phyloP scores from a whole-genome alignment of 2,888 invertebrate genomes.

The Tolmerus cingulatus region DNA sequence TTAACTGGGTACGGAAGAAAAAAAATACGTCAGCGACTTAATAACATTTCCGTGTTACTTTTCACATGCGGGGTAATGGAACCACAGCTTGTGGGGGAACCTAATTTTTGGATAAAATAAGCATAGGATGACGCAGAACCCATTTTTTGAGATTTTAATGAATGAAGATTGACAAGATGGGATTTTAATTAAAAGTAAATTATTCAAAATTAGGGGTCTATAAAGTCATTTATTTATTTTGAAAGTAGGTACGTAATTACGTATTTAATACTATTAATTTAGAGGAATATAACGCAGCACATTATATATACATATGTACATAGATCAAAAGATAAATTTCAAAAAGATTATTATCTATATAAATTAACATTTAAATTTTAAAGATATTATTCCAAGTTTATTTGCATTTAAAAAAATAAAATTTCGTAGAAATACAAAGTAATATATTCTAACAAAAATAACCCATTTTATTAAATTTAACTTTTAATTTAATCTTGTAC shows the following conservation, averaged over 20 bases:
- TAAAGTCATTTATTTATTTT: background rate
- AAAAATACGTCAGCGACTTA: background rate
- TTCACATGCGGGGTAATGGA: background rate
- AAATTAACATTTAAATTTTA: no score
- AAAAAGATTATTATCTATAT: no score
- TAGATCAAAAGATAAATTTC: no score
- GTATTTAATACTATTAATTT: no score
- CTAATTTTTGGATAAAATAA: background rate
- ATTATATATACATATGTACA: no score
- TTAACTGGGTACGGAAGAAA: background rate
- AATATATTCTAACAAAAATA: no score
- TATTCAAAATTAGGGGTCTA: background rate
- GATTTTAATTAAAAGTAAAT: background rate
- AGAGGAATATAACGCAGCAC: no score
- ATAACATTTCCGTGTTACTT: constrained; percentile 4
- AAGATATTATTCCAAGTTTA: no score
- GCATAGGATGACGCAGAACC: background rate
- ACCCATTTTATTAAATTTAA: no score
- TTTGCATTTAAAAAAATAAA: no score
- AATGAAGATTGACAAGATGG: background rate
- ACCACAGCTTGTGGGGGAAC: background rate
- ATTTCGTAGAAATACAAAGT: no score
- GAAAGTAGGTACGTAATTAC: background rate
- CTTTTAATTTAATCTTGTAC: no score
- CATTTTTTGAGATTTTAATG: background rate